phyloP scores from a whole-genome alignment of 2,797 vertebrate genomes.

The Pogonophryne albipinna region DNA sequence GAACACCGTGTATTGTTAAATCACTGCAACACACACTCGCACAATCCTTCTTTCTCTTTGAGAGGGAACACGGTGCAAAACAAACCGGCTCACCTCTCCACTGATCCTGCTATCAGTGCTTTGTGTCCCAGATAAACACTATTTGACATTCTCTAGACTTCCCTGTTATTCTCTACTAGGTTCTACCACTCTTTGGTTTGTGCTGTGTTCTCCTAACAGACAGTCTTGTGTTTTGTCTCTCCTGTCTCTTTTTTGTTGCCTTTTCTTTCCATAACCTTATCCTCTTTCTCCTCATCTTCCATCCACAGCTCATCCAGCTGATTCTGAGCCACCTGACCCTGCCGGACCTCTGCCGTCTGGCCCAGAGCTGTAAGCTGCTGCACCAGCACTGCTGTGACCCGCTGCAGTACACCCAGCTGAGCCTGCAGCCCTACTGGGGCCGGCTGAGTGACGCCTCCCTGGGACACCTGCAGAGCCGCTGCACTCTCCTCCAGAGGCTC shows the following conservation, averaged over 20 bases:
- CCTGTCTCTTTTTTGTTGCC: conserved; percentile 10
- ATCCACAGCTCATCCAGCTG: conserved; percentile 94
- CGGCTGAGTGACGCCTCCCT: conserved; percentile 92
- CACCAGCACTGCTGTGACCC: conserved; percentile 98
- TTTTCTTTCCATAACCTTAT: background rate
- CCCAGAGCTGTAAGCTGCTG: conserved; percentile 96
- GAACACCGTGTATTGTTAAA: conserved; percentile 74
- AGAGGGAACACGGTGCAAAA: conserved; percentile 56
- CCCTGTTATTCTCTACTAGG: conserved; percentile 35
- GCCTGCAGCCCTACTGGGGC: conserved; percentile 98
- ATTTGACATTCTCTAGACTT: conserved; percentile 59
- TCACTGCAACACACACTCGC: conserved; percentile 44
- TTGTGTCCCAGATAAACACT: conserved; percentile 61
- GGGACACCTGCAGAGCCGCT: conserved; percentile 93
- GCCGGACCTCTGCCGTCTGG: conserved; percentile 96
- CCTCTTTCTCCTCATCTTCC: conserved; percentile 57
- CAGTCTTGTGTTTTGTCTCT: conserved; percentile 21
- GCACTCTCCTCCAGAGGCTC: conserved; percentile 95
- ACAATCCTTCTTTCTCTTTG: conserved; percentile 53
- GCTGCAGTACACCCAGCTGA: conserved; percentile 97
- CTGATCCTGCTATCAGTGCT: conserved; percentile 58
- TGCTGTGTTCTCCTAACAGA: conserved; percentile 14
- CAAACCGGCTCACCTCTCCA: conserved; percentile 58
- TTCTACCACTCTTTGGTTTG: conserved; percentile 30
- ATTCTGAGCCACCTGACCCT: conserved; percentile 96